Conservation (phyloP, 1,140 invertebrate species). For the Drosophila guanche region DNA sequence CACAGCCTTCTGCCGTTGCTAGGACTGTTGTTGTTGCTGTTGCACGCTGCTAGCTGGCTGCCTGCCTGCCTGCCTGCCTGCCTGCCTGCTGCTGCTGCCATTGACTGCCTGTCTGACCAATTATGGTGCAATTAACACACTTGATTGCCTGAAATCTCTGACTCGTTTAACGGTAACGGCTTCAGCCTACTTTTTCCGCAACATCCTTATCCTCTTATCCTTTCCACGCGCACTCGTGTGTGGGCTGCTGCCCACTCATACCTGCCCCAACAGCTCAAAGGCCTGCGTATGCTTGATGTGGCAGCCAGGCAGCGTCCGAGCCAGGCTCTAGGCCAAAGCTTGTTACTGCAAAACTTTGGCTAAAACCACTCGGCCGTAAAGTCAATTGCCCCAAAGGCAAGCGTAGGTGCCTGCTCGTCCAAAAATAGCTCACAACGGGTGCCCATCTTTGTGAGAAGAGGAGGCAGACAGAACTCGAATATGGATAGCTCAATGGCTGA, state of each 20-base stretch:
- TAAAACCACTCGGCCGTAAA: conserved; percentile 61
- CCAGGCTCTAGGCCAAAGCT: conserved; percentile 26
- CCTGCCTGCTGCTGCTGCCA: conserved; percentile 14
- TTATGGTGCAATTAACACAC: conserved; percentile 81
- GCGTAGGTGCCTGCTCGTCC: conserved; percentile 10
- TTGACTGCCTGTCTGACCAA: conserved; percentile 74
- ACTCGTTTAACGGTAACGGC: conserved; percentile 42
- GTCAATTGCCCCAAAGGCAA: conserved; percentile 42
- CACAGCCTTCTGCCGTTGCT: conserved; percentile 2
- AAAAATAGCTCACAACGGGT: conserved; percentile 36
- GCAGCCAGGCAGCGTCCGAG: conserved; percentile 1
- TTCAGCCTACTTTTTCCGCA: conserved; percentile 19
- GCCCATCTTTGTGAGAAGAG: too few relatives aligned
- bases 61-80: conserved; percentile 63
- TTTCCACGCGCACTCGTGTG: conserved; percentile 30
- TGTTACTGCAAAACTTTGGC: conserved; percentile 45
- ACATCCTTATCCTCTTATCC: conserved; percentile 1
- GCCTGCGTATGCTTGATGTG: conserved; percentile 43
- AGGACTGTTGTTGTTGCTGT: conserved; percentile 15
- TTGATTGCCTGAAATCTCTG: conserved; percentile 69
- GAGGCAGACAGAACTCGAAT: too few relatives aligned
- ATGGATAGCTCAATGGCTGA: background rate
- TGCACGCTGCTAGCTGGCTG: conserved; percentile 1
- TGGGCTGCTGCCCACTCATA: background rate
- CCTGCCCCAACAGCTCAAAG: conserved; percentile 54